Evolutionary conservation across 2,113 vertebrate species (phyloP).

Genomic region (Cottus gobio): DNA sequence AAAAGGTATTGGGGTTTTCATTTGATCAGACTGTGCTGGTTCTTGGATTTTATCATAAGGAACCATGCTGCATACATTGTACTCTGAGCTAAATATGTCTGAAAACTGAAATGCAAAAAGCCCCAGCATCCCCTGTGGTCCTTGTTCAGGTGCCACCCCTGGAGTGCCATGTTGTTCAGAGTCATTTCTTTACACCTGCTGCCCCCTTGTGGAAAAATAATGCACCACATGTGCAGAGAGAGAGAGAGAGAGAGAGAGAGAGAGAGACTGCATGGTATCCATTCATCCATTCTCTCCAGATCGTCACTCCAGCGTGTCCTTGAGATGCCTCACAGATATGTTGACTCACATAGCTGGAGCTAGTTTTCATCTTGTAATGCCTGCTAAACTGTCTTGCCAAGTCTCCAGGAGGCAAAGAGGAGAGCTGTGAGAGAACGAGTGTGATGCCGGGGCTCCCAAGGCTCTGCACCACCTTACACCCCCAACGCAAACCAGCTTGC

Average conservation of each 20-base stretch:
- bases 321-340: slow-evolving; percentile 60
- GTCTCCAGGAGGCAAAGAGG: slow-evolving; percentile 22
- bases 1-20: neutral
- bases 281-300: no score
- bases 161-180: neutral
- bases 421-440: slow-evolving; percentile 27
- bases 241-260: neutral
- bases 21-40: neutral
- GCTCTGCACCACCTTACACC: neutral
- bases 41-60: neutral
- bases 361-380: slow-evolving; percentile 29
- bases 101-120: slow-evolving; percentile 15
- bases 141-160: neutral
- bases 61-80: neutral
- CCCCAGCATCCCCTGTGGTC: neutral
- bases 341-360: slow-evolving; percentile 55
- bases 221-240: neutral
- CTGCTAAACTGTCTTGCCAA: slow-evolving; percentile 10
- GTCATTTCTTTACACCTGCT: slow-evolving; percentile 52
- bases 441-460: slow-evolving; percentile 5
- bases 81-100: neutral
- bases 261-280: no score
- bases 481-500: neutral
- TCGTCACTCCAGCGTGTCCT: slow-evolving; percentile 47
- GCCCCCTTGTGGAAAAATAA: slow-evolving; percentile 64